Evolutionary conservation across 2,888 invertebrate genomes (phyloP).

Genomic region (Hirtodrosophila histrioides): DNA sequence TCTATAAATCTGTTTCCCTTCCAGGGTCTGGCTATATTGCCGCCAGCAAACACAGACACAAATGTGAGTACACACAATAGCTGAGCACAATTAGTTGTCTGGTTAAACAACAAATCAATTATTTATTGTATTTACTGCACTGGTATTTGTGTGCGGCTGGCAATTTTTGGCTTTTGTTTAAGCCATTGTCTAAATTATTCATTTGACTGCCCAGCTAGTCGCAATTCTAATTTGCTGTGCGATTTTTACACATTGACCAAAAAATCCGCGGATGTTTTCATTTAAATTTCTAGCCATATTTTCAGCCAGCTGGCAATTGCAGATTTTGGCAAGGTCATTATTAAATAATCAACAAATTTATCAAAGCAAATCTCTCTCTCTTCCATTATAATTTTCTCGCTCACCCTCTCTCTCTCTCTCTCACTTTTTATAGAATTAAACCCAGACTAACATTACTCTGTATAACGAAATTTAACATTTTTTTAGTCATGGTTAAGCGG

Average conservation of each 20-base stretch:
- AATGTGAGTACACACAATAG: conserved; percentile 26
- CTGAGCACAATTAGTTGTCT: conserved; percentile 62
- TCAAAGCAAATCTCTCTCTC: background rate
- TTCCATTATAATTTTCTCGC: background rate
- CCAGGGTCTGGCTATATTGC: conserved; percentile 3
- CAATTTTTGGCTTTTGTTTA: conserved; percentile 60
- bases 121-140: conserved; percentile 56
- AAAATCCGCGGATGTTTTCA: conserved; percentile 30
- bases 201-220: conserved; percentile 14
- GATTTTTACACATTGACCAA: conserved; percentile 25
- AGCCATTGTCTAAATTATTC: conserved; percentile 61
- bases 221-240: conserved; percentile 31
- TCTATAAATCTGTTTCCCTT: conserved; percentile 22
- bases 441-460: background rate
- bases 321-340: conserved; percentile 52
- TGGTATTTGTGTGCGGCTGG: conserved; percentile 33
- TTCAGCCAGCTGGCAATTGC: conserved; percentile 19
- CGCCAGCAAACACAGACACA: conserved; percentile 16
- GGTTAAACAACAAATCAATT: conserved; percentile 70
- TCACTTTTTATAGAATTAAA: background rate
- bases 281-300: conserved; percentile 6
- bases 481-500: conserved; percentile 32
- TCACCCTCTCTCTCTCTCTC: too few species aligned
- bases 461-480: conserved; percentile 18
- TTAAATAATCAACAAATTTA: conserved; percentile 33